Percentiles rank a stretch among this genome's conserved stretches.
Evolutionary conservation across 2,888 invertebrate species (phyloP).

Genomic region (Auanema sp.): DNA sequence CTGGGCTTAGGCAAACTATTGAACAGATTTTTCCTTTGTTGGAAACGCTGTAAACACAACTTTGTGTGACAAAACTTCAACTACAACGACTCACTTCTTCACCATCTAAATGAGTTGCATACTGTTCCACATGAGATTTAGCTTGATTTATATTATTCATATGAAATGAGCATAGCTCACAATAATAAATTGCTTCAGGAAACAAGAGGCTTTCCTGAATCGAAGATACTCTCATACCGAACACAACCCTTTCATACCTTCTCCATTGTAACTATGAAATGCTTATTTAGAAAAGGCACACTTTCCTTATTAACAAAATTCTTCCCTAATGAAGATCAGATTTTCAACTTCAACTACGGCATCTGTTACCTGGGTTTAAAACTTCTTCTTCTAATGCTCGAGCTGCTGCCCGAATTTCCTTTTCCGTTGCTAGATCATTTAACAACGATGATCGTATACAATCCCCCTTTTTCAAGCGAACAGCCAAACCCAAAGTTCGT

Average conservation of each 20-base stretch:
- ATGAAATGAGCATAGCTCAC: constrained; percentile 34
- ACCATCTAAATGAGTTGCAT: constrained; percentile 20
- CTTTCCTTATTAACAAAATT: too few relatives aligned
- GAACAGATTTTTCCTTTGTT: too few relatives aligned
- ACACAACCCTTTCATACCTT: not conserved
- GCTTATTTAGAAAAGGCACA: not conserved
- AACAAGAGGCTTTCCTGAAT: constrained; percentile 18
- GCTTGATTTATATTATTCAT: constrained; percentile 27
- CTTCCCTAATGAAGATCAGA: too few relatives aligned
- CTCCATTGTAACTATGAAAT: constrained; percentile 9
- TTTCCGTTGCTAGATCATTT: too few relatives aligned
- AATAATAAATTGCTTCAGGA: constrained; percentile 39
- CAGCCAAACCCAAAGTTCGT: too few relatives aligned
- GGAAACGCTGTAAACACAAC: not conserved
- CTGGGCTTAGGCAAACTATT: too few relatives aligned
- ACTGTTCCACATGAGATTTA: constrained; percentile 28
- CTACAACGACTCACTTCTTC: constrained; percentile 8
- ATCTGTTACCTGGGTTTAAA: too few relatives aligned
- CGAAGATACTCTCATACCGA: not conserved
- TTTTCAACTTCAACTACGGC: too few relatives aligned
- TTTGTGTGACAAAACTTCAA: not conserved
- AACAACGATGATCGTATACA: too few relatives aligned
- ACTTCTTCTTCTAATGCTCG: too few relatives aligned
- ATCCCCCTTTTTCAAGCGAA: too few relatives aligned
- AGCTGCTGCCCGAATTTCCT: too few relatives aligned